Base-by-base conservation (phyloP, 64 coral and sea anemone genomes). In the Montipora capricornis region DNA sequence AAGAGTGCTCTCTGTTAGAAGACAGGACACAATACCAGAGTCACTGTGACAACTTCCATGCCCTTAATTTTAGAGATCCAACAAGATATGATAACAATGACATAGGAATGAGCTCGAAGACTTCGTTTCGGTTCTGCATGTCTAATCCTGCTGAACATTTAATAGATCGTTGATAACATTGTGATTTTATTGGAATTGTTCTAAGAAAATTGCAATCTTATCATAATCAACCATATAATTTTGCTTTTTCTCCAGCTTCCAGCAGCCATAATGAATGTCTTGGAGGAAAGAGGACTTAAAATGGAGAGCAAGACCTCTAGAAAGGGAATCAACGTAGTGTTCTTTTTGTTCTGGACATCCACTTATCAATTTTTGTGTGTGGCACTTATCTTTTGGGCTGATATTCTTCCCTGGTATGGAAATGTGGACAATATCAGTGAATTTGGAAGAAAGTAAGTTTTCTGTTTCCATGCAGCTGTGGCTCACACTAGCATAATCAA, bases 361-460 rank as follows among this genome's bases (percentile, higher is more conserved):
- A 68, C 90, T 3, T 98, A 98, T 90, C 96, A 98, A 26, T 81
- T 98, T 5, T 87, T 98, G 5, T 81, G 76, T 12, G 96, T 90
- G 1, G 69, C 79, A 3, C 15, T 45, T 44, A 6, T 98, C 8
- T 98, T 98, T 82, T 98, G 96, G 96, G 87, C 87, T 3, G 96
- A 98, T 68, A 91, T 98, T 73, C 44, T 98, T n/a, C 96, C 96
- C 3, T 70, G 91, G 17, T 98, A 94, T 89, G 96, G 96, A 69
- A 82, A 95, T 87, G 94, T 95, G 44, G 52, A 78, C 47, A 95
- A 81, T 53, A 95, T 98, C 85, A 47, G 60, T 5, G 64, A 98
- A 14, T 98, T 98, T 82, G 87, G 94, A 68, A 93, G 67, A 77
- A 98, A 98, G 96, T 98, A 88, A 83, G 91, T 87, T 78, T 37